Percentiles rank a stretch among this genome's conserved stretches.
Evolutionary conservation across 2,888 invertebrate genomes (phyloP).

Genomic region (Leuctra nigra): DNA sequence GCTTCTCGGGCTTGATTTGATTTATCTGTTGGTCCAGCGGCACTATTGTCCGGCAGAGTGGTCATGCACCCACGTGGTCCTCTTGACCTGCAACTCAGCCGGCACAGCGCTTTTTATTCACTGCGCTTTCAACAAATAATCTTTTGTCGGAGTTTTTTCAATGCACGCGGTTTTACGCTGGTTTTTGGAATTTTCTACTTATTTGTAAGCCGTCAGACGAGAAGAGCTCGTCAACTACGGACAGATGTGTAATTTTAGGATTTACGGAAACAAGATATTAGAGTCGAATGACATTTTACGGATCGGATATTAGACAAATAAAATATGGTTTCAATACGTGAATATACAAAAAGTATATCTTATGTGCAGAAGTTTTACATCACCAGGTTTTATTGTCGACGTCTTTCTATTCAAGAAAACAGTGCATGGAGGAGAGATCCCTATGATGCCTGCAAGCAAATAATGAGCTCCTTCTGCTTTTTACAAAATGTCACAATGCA

Average conservation of each 20-base stretch:
- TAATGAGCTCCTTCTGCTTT: no score
- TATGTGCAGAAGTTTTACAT: no score
- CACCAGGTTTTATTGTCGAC: no score
- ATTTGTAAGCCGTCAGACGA: neutral
- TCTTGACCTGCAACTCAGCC: neutral
- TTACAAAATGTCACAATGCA: no score
- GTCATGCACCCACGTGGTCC: neutral
- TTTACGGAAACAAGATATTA: no score
- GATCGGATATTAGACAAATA: no score
- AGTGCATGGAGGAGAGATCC: no score
- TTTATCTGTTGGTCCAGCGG: slow-evolving; percentile 14
- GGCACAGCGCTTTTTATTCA: neutral
- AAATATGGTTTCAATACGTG: no score
- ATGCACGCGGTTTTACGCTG: slow-evolving; percentile 5
- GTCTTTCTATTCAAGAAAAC: no score
- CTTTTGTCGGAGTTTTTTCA: neutral
- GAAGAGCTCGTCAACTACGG: neutral
- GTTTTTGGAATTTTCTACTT: neutral
- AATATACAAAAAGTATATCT: no score
- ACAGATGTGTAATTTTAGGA: neutral
- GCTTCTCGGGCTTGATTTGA: slow-evolving; percentile 8
- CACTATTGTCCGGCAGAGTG: neutral
- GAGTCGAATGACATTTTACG: no score
- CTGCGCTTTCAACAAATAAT: neutral
- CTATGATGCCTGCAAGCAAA: no score